Percentiles rank a stretch among this genome's conserved stretches.
These are phyloP conservation scores for Thaumetopoea pityocampa DNA, from an alignment of 1,140 invertebrate genomes.

Conservation along the genomic window DNA sequence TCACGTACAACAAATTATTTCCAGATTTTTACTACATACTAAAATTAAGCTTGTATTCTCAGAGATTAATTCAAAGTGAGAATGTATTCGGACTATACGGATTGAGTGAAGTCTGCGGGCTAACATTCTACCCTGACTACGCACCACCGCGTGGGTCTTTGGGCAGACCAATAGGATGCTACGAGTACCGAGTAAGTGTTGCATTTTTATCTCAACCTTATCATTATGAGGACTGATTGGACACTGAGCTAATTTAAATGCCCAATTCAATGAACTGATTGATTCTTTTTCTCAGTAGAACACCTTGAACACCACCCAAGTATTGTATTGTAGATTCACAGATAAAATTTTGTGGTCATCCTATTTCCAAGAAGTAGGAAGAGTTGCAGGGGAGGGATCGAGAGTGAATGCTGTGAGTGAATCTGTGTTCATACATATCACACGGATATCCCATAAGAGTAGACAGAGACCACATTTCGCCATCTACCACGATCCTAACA, in stretches of 20 bases:
- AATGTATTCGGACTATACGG: slow-evolving; percentile 57
- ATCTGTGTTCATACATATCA: too few species aligned
- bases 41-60: neutral
- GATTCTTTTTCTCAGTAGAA: too few species aligned
- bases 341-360: neutral
- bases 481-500: too few species aligned
- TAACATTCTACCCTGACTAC: neutral
- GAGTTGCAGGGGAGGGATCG: neutral
- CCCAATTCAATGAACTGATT: too few species aligned
- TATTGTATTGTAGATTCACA: too few species aligned
- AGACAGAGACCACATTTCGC: too few species aligned
- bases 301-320: too few species aligned
- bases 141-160: neutral
- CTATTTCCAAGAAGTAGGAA: neutral
- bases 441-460: too few species aligned
- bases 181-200: slow-evolving; percentile 3
- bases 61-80: neutral
- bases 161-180: neutral
- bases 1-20: too few species aligned
- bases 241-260: too few species aligned
- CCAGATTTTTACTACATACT: neutral
- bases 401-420: too few species aligned
- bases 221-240: too few species aligned
- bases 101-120: slow-evolving; percentile 51
- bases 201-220: neutral